Conservation (phyloP, 1,140 invertebrate genomes). For the Zaprionus ornatus region DNA sequence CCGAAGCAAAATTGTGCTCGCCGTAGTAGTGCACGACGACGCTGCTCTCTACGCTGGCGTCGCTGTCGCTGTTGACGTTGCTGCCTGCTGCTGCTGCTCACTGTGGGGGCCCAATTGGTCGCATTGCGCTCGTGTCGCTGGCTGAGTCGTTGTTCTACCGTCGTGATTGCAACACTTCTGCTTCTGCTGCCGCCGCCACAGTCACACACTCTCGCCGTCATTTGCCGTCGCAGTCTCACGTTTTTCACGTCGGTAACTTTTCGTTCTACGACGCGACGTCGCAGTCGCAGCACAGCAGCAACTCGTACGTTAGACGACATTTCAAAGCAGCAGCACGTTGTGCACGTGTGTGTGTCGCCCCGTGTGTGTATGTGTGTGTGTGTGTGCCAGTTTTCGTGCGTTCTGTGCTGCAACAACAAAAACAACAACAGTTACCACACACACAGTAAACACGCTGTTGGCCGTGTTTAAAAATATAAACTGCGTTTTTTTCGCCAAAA, state of each 20-base stretch:
- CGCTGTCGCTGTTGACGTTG: slow-evolving; percentile 2
- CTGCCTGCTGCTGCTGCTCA: slow-evolving; percentile 38
- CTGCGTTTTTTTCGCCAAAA: slow-evolving; percentile 80
- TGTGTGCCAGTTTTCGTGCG: slow-evolving; percentile 79
- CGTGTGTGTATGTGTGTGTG: slow-evolving; percentile 25
- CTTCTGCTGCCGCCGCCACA: slow-evolving; percentile 29
- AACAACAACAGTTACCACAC: slow-evolving; percentile 63
- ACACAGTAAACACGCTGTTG: slow-evolving; percentile 36
- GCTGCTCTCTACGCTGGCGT: slow-evolving; percentile 21
- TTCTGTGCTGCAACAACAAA: slow-evolving; percentile 67
- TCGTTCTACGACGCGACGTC: slow-evolving; percentile 36
- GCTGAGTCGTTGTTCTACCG: slow-evolving; percentile 83
- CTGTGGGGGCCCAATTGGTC: slow-evolving; percentile 67
- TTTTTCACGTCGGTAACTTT: slow-evolving; percentile 30
- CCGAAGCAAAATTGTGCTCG: not conserved
- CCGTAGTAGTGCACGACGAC: not conserved
- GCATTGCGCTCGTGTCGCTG: slow-evolving; percentile 49
- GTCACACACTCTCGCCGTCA: slow-evolving; percentile 21
- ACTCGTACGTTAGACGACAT: slow-evolving; percentile 56
- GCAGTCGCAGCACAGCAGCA: slow-evolving; percentile 33
- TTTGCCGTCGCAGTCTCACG: slow-evolving; percentile 44
- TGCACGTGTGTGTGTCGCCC: slow-evolving; percentile 36
- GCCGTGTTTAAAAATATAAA: slow-evolving; percentile 68
- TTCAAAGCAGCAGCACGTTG: slow-evolving; percentile 35
- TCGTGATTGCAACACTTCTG: slow-evolving; percentile 82